Base-by-base conservation (phyloP, 2,888 invertebrate genomes). In the Bombyx huttoni region DNA sequence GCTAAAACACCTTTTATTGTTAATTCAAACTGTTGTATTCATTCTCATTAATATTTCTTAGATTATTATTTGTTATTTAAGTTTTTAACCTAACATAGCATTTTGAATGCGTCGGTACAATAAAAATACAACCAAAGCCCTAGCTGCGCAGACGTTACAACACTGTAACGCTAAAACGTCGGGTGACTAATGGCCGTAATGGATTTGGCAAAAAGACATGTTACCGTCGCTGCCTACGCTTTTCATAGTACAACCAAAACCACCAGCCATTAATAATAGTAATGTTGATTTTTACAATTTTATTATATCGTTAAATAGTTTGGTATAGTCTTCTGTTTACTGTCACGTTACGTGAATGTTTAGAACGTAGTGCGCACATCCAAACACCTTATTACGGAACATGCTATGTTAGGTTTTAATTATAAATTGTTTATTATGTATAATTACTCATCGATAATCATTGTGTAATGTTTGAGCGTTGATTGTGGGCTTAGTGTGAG, bases 231-330 rank as follows among this genome's bases (percentile, higher is more conserved):
- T 8, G 7, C 7, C 9, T 8, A 7, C 35, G 9, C 35, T 7
- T 6, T 0, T 10, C 7, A 40, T 40, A 46, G 46, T 46, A 50
- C 46, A 48, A 13, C 5, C n/a, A 56, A 57, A 50, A 34, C 10
- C 45, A 51, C 56, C 56, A 56, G 57, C 57, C 54, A 47, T 52
- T 49, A 24, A 24, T 24, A 24, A 24, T 24, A 24, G 24, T 24
- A 45, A 63, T 61, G 65, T 67, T 67, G 65, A 67, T 61, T 67
- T 67, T 67, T 59, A 55, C 58, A 60, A 67, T 59, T 67, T 64
- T 67, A 65, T 65, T 48, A 14, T 50, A 48, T 57, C 62, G 62
- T 65, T 63, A 62, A 56, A 52, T 49, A 50, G 50, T 52, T 50
- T 47, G 49, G 12, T 10, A 40, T 5, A 24, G 5, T 24, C 24